Base-by-base conservation (phyloP, 2,888 invertebrate species). In the Chelonus formosanus region DNA sequence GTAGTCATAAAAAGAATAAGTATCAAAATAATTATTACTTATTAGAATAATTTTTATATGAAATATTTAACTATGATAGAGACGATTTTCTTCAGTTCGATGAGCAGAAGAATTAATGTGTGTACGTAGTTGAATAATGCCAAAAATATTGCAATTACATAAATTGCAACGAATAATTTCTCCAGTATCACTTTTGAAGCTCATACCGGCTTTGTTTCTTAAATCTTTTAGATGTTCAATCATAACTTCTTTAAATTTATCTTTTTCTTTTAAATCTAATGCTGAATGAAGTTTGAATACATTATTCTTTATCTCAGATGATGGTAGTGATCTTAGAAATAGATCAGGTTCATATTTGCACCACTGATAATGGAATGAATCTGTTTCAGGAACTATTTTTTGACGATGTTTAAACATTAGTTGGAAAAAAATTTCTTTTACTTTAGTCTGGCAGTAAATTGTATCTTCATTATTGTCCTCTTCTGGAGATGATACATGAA, bases 231-330 rank as follows among this genome's bases (percentile, higher is more conserved):
- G 76, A 73, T 89, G 87, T 3, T 77, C 73, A 0, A 77, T 71
- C 63, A 88, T 71, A 3, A 80, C 76, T 53, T 85, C 79, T 31
- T 73, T 71, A 44, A 77, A 73, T 8, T 81, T 81, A 20, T 82
- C 75, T 31, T 81, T 76, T 48, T 81, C 76, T 44, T 82, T 79
- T 4, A 90, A 77, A 53, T 85, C 83, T 7, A 88, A 81, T 3
- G 87, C 87, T 71, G 81, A 80, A 75, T 89, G 87, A 73, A 89
- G 79, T 43, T 76, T 76, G 40, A 76, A 83, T 61, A 83, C 75
- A 4, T 73, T 76, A n/a, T 65, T 67, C 20, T 72, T 72, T 40
- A 77, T 71, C 34, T 76, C 72, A 2, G 72, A 67, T 7, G 73
- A 69, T 73, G 84, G 76, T 68, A 78, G 73, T 72, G 85, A 77